Conservation (phyloP, 2,113 vertebrate species). For the Dipodomys merriami region DNA sequence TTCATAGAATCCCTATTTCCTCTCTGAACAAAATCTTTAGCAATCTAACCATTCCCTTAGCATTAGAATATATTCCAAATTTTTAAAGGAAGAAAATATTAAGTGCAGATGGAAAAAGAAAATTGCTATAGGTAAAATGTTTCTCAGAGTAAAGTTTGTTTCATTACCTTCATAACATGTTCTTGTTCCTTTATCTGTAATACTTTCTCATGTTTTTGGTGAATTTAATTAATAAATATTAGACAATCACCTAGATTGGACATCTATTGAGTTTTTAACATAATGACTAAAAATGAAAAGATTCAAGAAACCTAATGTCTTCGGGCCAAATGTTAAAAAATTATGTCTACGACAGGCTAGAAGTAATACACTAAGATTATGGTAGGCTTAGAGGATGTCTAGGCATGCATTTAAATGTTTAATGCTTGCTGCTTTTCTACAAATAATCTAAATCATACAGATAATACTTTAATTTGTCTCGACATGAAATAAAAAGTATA, state of each 20-base stretch:
- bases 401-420: not conserved
- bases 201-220: not conserved
- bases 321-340: not conserved
- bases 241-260: not conserved
- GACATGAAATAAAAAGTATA: not conserved
- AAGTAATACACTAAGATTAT: not conserved
- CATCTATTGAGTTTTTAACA: not conserved
- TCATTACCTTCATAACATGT: not conserved
- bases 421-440: not conserved
- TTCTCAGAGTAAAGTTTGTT: no score
- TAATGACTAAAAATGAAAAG: not conserved
- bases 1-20: not conserved
- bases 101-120: not conserved
- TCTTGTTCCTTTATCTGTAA: not conserved
- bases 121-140: not conserved
- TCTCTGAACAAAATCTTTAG: no score
- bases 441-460: not conserved
- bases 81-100: not conserved
- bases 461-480: not conserved
- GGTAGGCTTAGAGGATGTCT: not conserved
- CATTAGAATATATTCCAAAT: not conserved
- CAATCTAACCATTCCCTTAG: not conserved
- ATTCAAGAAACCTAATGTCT: not conserved
- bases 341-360: rapidly evolving
- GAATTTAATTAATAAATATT: not conserved